Conservation (phyloP, 2,797 vertebrate genomes). For the Huso huso region DNA sequence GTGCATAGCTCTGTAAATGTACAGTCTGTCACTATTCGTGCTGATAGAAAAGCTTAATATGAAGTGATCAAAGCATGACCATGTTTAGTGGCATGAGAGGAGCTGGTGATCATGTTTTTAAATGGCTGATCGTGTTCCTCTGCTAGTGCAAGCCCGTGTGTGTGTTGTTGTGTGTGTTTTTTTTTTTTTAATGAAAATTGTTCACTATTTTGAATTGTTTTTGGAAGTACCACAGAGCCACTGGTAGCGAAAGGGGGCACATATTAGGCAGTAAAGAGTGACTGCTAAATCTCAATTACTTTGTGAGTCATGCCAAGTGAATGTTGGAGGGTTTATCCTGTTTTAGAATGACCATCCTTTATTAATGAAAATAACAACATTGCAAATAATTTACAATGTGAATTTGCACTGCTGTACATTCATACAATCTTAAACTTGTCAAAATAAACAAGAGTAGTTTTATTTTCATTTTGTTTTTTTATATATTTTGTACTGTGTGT, state of each 20-base stretch:
- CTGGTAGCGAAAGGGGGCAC: neutral
- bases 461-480: constrained; percentile 25
- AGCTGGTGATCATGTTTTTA: no score
- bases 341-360: constrained; percentile 25
- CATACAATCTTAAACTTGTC: constrained; percentile 18
- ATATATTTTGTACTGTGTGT: constrained; percentile 24
- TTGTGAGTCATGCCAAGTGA: constrained; percentile 23
- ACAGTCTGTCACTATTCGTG: no score
- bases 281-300: neutral
- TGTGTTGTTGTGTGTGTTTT: neutral
- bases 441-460: constrained; percentile 30
- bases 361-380: no score
- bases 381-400: constrained; percentile 19
- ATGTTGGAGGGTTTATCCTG: constrained; percentile 24
- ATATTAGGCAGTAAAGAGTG: constrained; percentile 11
- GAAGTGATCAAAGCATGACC: no score
- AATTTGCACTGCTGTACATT: constrained; percentile 41
- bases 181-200: constrained; percentile 28
- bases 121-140: no score
- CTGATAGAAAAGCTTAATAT: no score
- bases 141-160: neutral
- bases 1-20: no score
- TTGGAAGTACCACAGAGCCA: neutral
- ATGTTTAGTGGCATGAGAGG: no score
- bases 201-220: neutral